A percentile compares a stretch with the other conserved stretches of the same genome.
Conservation (phyloP, 2,888 invertebrate genomes). For the Asteroscopus sphinx region DNA sequence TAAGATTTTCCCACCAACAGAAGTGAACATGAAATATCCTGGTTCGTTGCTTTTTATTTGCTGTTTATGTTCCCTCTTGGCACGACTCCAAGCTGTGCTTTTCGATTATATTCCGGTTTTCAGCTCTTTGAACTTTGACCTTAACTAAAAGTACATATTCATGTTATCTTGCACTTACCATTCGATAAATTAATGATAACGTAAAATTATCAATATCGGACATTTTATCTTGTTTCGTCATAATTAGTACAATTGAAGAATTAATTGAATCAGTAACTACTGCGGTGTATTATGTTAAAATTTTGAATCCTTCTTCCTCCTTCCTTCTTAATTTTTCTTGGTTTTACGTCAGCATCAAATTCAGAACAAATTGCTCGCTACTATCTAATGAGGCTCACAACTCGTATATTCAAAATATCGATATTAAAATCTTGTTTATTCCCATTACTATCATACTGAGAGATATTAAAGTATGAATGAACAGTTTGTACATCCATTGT, state of each 20-base stretch:
- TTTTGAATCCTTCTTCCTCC: no score
- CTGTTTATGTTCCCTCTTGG: constrained; percentile 34
- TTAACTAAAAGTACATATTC: constrained; percentile 29
- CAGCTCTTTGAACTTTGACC: constrained; percentile 45
- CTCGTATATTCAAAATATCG: background rate
- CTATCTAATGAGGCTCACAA: background rate
- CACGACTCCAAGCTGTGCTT: constrained; percentile 37
- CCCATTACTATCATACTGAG: constrained; percentile 23
- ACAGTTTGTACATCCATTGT: constrained; percentile 53
- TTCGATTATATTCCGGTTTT: constrained; percentile 41
- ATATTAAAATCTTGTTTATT: constrained; percentile 15
- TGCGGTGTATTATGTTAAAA: no score
- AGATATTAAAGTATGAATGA: constrained; percentile 56
- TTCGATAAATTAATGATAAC: constrained; percentile 19
- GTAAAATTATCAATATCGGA: background rate
- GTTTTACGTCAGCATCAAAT: background rate
- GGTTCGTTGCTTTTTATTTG: constrained; percentile 46
- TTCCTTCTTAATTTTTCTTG: no score
- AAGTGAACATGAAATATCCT: constrained; percentile 40
- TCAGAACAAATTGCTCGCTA: background rate
- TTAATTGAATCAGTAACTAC: no score
- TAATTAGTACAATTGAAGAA: no score
- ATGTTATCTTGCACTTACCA: constrained; percentile 31
- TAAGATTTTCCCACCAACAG: constrained; percentile 28
- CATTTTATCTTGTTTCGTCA: no score